Base-by-base conservation (phyloP, 2,113 vertebrate species). In the Peromyscus polionotus region DNA sequence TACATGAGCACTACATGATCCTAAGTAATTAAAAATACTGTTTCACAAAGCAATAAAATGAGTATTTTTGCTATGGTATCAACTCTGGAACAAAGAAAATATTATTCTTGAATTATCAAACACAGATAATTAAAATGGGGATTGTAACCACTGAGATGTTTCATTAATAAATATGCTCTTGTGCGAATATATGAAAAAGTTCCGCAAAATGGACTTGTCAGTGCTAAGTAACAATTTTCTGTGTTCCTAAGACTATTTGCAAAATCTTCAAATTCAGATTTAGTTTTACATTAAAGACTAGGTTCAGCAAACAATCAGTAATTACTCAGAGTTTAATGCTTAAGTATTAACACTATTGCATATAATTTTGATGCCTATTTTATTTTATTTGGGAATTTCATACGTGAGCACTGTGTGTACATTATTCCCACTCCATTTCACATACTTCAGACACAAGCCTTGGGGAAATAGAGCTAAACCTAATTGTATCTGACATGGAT, bases 361-460 rank as follows among this genome's bases (percentile, higher is more conserved):
- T 42, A 42, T 17, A 63, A 39, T 39, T 81, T n/a, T 81, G 10
- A 7, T 4, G n/a, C 12, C 22, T 59, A 81, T 81, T 81, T 81
- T n/a, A 7, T 51, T 24, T 24, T 36, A n/a, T n/a, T 57, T 24
- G 33, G 10, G 33, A 59, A 39, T 59, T 59, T 36, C 3, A 22
- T 3, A 20, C 8, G 1, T 0, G 3, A 80, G 10, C 57, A n/a
- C 9, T 1, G 0, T 12, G 20, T 36, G 3, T 57, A 57, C 4
- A 57, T 22, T 2, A 36, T 80, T 80, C 26, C 17, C 0, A 2
- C 19, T 57, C 17, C 10, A n/a, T 81, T 54, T 6, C 5, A 57
- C 33, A 57, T 57, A 22, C 20, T 81, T 59, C 36, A 59, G 10
- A 57, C 54, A 24, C 24, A 81, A n/a, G 12, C 5, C 20, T 59